A percentile compares a stretch with the other conserved stretches of the same genome.
Conservation (phyloP, 2,113 vertebrate species). For the Neolamprologus falcicula region DNA sequence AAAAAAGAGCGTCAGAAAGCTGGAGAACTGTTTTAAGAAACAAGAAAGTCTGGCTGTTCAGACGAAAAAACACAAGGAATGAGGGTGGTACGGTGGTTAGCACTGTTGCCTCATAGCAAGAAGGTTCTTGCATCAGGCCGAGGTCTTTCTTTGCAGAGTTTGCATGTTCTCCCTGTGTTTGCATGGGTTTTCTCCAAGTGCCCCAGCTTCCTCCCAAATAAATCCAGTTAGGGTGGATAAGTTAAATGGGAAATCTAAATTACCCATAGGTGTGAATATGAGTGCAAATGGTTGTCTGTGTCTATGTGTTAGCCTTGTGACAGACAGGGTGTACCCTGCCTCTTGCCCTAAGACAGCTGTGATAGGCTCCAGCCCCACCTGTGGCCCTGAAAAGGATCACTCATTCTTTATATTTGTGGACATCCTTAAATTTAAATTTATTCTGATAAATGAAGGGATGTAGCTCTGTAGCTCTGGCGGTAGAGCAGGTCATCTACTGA, state of each 20-base stretch:
- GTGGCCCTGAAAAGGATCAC: background rate
- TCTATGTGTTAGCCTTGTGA: background rate
- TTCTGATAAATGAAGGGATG: background rate
- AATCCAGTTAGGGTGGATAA: background rate
- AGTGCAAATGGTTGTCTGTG: background rate
- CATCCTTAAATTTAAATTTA: background rate
- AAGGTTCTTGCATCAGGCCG: background rate
- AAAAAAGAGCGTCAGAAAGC: background rate
- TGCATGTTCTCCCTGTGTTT: background rate
- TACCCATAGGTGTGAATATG: background rate
- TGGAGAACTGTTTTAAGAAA: background rate
- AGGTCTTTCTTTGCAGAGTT: background rate
- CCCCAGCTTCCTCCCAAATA: background rate
- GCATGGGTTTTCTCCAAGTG: background rate
- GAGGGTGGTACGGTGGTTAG: background rate
- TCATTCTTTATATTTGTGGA: background rate
- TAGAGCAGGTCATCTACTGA: background rate
- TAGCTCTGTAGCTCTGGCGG: background rate
- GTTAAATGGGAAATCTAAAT: background rate
- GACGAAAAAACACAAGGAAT: background rate
- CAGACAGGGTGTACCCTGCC: background rate
- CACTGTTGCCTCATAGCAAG: background rate
- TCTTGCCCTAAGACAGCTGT: background rate
- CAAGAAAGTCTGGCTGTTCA: background rate
- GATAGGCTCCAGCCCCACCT: background rate